phyloP scores from a whole-genome alignment of 2,113 vertebrate genomes.

The Hypomesus transpacificus region DNA sequence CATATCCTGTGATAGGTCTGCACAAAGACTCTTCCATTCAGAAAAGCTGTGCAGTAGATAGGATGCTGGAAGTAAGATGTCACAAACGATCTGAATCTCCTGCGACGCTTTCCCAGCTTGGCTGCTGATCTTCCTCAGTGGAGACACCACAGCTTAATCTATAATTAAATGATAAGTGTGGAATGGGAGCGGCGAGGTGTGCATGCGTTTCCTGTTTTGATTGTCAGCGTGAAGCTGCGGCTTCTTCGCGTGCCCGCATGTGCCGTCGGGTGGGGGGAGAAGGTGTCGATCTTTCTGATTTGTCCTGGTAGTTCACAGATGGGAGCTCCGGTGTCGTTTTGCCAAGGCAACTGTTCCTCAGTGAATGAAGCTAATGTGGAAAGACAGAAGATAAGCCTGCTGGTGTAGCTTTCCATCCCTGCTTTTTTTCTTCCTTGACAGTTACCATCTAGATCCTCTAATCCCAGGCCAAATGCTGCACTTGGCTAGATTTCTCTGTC shows the following conservation, averaged over 20 bases:
- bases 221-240: neutral
- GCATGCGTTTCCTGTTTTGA: neutral
- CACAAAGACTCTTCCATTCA: no score
- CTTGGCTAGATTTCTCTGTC: neutral
- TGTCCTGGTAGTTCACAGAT: neutral
- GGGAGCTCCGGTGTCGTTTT: neutral
- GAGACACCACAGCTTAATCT: neutral
- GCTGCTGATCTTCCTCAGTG: neutral
- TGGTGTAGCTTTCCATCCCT: neutral
- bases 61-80: no score
- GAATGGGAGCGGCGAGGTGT: neutral
- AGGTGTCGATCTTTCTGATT: neutral
- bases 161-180: conserved; percentile 7
- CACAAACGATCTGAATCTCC: neutral
- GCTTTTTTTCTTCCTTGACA: neutral
- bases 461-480: neutral
- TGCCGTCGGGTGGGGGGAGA: neutral
- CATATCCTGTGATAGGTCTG: no score
- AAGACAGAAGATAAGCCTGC: neutral
- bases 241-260: neutral
- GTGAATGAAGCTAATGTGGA: neutral
- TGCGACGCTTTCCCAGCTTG: neutral
- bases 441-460: neutral
- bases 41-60: no score
- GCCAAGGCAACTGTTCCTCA: neutral